Evolutionary conservation across 2,888 invertebrate genomes (phyloP), one percentile per base, ranked within the genome.

Genomic region (Linnaemya vulpina): DNA sequence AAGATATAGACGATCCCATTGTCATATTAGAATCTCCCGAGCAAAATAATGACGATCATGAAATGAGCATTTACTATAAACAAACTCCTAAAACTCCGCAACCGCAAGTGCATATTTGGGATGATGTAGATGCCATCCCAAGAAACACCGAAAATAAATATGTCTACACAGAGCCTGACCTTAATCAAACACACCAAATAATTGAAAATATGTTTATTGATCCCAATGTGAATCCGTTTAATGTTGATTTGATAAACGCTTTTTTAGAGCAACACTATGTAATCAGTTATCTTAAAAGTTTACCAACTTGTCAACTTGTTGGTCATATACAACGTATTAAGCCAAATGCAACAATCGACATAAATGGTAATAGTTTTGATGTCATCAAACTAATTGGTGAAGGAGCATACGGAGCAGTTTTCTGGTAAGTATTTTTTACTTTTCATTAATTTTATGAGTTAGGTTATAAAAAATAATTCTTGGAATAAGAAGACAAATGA

Each of bases 391-490:
- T 95, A 89, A 93, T 97, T 87, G 97, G 96, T 9, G 96, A 97
- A 93, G 97, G 97, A 58, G 95, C 96, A 75, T 97, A 96, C 90
- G 97, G 97, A 30, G 95, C 95, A 58, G 96, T 97, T 51, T 96
- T 95, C 89, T 94, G 95, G 92, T 96, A 95, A 86, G 91, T 79
- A 30, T 30, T 15, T 67, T 13, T 7, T 3, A 15, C n/a, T n/a
- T 22, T 13, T 93, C 25, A 82, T 22, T 78, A 15, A 60, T 80
- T 68, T 38, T 38, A 38, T 20, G 17, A 17, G n/a, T 11, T 1
- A n/a, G 1, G 9, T 51, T 1, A 8, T 20, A 51, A 10, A 51
- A 20, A 51, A 51, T 20, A 49, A n/a, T 17, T 7, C 1, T 15
- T 15, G 46, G 7, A 38, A 38, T 8, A 38, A 38, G 1, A 38